Evolutionary conservation across 2,113 vertebrate genomes (phyloP), one percentile per base, ranked within the genome.

Genomic region (Elephas maximus): DNA sequence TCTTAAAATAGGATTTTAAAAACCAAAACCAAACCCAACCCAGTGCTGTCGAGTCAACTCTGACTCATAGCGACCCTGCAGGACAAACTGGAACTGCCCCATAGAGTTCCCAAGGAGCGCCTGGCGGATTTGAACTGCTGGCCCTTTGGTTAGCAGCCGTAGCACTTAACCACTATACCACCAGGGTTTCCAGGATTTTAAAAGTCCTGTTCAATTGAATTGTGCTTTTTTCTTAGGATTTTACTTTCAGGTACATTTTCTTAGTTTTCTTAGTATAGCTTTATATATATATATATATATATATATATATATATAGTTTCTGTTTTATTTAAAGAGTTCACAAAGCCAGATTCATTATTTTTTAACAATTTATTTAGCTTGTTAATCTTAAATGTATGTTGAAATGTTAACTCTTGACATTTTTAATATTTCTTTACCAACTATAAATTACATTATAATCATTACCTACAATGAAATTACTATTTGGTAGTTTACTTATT

Each of bases 321-420:
- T 95, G 92, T 97, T 93, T 97, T 95, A 96, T 95, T 97, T 92
- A 92, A 95, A 89, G 71, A 97, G 74, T 97, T 97, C 67, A 92
- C 95, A 95, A 60, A 89, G 24, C 78, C 97, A 86, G 77, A 89
- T 93, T 95, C 96, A 77, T 97, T 97, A 90, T 94, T 84, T 84
- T 97, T 51, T 85, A 71, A 84, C 98, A n/a, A 97, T 98, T 95
- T 95, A 93, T 94, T 44, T 95, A 76, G 93, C 97, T 93, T 88
- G 73, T 98, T 95, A 97, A 98, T 86, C 78, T 96, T 97, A 97
- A 48, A 3, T 60, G 44, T 98, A 80, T 95, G 98, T 97, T 98
- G 98, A 99, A 99, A 99, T 98, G 98, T 98, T 98, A 98, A 97
- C 98, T 98, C 98, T 95, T 98, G 97, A 97, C 98, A 98, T 99